Evolutionary conservation across 2,113 vertebrate species (phyloP).

Genomic region (Lophius piscatorius): DNA sequence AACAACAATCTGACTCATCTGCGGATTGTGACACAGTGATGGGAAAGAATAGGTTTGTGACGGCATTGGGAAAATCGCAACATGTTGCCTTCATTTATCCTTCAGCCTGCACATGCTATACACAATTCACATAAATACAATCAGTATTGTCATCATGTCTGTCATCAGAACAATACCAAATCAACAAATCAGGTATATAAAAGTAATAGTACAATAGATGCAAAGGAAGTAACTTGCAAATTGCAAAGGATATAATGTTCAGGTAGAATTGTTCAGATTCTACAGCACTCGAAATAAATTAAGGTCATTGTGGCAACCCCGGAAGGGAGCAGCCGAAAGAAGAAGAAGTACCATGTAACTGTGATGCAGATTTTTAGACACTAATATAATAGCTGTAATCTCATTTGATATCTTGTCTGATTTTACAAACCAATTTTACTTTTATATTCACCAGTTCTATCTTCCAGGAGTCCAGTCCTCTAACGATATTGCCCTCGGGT

Average conservation of each 20-base stretch:
- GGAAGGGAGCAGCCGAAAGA: too few species aligned
- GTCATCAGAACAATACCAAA: too few species aligned
- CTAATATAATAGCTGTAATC: background rate
- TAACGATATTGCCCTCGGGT: background rate
- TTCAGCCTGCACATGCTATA: background rate
- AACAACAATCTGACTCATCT: slow-evolving; percentile 41
- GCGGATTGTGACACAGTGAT: slow-evolving; percentile 27
- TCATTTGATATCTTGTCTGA: background rate
- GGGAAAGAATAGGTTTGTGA: slow-evolving; percentile 27
- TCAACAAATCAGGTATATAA: too few species aligned
- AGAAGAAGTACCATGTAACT: too few species aligned
- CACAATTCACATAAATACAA: slow-evolving; percentile 3
- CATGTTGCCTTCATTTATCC: slow-evolving; percentile 7
- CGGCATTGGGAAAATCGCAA: slow-evolving; percentile 25
- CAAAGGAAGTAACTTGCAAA: too few species aligned
- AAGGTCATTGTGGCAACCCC: too few species aligned
- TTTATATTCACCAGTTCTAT: background rate
- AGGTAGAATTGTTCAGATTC: too few species aligned
- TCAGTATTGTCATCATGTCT: too few species aligned
- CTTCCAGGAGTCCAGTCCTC: background rate
- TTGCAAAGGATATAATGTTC: too few species aligned
- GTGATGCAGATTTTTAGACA: too few species aligned
- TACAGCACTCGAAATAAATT: too few species aligned
- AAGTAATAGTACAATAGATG: too few species aligned
- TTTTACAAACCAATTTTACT: slow-evolving; percentile 4